Evolutionary conservation across 2,113 vertebrate species (phyloP).

Genomic region (Cololabis saira): DNA sequence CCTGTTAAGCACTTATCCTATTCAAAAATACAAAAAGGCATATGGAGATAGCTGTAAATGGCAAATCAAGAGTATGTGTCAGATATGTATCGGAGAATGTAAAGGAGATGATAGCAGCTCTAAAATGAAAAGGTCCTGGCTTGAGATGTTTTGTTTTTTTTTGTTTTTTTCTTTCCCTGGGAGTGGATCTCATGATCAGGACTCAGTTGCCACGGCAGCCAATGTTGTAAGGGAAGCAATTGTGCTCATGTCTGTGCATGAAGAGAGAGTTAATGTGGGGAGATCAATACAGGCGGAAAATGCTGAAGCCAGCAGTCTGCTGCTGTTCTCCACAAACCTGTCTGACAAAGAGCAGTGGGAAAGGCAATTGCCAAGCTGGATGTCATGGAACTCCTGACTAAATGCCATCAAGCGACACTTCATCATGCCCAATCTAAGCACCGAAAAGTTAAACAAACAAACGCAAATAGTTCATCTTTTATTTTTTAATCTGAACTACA

Average conservation of each 20-base stretch:
- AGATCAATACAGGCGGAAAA: slow-evolving; percentile 81
- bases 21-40: slow-evolving; percentile 76
- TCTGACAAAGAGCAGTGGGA: slow-evolving; percentile 71
- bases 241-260: slow-evolving; percentile 76
- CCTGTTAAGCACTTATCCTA: slow-evolving; percentile 75
- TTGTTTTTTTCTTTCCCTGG: slow-evolving; percentile 9
- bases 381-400: slow-evolving; percentile 38
- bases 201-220: slow-evolving; percentile 79
- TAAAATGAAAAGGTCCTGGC: slow-evolving; percentile 51
- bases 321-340: slow-evolving; percentile 68
- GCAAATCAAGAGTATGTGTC: slow-evolving; percentile 62
- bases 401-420: slow-evolving; percentile 31
- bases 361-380: slow-evolving; percentile 63
- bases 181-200: slow-evolving; percentile 63
- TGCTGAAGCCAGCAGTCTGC: slow-evolving; percentile 80
- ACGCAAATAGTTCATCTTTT: background rate
- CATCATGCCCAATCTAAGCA: background rate
- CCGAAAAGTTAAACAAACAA: background rate
- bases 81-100: slow-evolving; percentile 53
- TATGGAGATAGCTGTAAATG: slow-evolving; percentile 66
- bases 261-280: slow-evolving; percentile 78
- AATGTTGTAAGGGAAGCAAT: slow-evolving; percentile 76
- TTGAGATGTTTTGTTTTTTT: slow-evolving; percentile 47
- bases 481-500: background rate
- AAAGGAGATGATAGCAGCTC: slow-evolving; percentile 42